phyloP scores from a whole-genome alignment of 2,113 vertebrate genomes.

The Tetraodon nigroviridis region DNA sequence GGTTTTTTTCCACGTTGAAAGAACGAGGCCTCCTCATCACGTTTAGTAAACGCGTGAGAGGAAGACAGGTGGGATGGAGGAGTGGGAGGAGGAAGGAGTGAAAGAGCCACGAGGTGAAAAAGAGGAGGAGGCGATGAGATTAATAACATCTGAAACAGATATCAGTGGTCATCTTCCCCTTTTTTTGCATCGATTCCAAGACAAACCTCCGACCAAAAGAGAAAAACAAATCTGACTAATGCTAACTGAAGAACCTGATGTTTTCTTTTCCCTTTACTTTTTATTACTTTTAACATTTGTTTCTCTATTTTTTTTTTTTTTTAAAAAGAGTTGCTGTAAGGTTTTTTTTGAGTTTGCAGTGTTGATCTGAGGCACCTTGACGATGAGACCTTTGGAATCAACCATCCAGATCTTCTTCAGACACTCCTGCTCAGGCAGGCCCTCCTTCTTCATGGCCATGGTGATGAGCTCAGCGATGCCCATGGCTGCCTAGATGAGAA shows the following conservation, averaged over 20 bases:
- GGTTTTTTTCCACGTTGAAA: background rate
- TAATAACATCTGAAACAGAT: constrained; percentile 21
- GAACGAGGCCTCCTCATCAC: background rate
- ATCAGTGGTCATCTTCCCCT: constrained; percentile 4
- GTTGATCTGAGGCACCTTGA: constrained; percentile 79
- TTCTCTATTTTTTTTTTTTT: too few relatives aligned
- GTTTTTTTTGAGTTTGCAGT: background rate
- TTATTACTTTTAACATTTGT: background rate
- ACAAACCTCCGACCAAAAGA: background rate
- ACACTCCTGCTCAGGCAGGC: constrained; percentile 74
- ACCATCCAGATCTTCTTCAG: constrained; percentile 95
- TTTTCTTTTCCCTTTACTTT: too few relatives aligned
- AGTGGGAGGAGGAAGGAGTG: background rate
- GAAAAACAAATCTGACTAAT: too few relatives aligned
- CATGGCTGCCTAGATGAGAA: constrained; percentile 83
- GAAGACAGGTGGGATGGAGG: background rate
- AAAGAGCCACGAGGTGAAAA: background rate
- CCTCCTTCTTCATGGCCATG: constrained; percentile 96
- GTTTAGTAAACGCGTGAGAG: background rate
- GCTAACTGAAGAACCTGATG: too few relatives aligned
- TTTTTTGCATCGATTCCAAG: background rate
- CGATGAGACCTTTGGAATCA: constrained; percentile 94
- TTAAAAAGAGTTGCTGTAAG: too few relatives aligned
- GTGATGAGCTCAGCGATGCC: constrained; percentile 91
- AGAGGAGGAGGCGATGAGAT: constrained; percentile 15